Base-by-base conservation (phyloP, 2,888 invertebrate species). In the Anoncus sp. region DNA sequence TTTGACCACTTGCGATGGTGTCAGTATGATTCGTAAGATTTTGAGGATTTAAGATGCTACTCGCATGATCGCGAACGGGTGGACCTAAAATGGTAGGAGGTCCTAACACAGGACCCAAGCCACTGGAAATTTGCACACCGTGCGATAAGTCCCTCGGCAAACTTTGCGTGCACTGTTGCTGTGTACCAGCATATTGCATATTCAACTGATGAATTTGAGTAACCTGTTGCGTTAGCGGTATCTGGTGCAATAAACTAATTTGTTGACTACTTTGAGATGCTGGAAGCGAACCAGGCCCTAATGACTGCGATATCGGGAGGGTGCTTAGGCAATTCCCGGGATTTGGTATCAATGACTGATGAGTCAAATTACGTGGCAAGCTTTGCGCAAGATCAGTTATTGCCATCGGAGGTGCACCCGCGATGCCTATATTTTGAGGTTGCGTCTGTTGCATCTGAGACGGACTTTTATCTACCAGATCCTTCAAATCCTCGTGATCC, bases 141-240 rank as follows among this genome's bases (percentile, higher is more conserved):
- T 89, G 90, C 10, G 89, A 85, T n/a, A 91, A 79, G 70, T 90
- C 91, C 62, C 90, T 89, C 24, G 91, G 90, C 72, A 91, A 83
- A 22, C 85, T 90, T 74, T 90, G 91, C 22, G 87, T 85, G 16
- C 27, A 45, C 20, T 63, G 71, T 3, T 87, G 85, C 45, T 87
- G 85, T 18, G 89, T 84, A 2, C 76, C 73, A 7, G 79, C 74
- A 62, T 91, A 91, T 66, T 91, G 91, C 89, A 91, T 90, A 63
- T 89, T 91, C 14, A 91, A 76, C 10, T 90, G 87, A 27, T 81
- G 76, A 16, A 79, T 72, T 47, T 75, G 75, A 62, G 88, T 67
- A 9, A 85, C 84, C 69, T 88, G 90, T 40, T 86, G 89, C 67
- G 81, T 84, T 18, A 47, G 45, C 16, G 57, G 57, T 22, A 76